Percentiles rank a stretch among this genome's conserved stretches.
These are phyloP conservation scores for Struthio camelus DNA, from an alignment of 2,113 vertebrate genomes.

Conservation along the genomic window DNA sequence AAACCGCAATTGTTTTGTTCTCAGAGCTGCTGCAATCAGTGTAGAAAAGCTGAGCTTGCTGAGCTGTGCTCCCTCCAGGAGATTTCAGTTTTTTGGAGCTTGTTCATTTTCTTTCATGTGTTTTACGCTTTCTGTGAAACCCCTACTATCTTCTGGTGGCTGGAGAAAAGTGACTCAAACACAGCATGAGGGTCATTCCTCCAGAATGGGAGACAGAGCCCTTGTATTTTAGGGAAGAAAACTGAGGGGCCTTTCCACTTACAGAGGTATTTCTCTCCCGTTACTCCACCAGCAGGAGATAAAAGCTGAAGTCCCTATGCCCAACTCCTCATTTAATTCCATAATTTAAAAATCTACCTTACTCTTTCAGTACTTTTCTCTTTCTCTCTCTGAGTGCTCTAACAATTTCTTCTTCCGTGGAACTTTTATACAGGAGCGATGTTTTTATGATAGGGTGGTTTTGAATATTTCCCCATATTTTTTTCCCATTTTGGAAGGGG, in stretches of 20 bases:
- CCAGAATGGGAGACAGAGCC: background rate
- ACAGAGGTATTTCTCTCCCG: background rate
- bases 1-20: accelerated
- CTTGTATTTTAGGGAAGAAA: background rate
- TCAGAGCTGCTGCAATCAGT: background rate
- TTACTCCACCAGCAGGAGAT: background rate
- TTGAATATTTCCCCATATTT: background rate
- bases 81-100: background rate
- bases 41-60: background rate
- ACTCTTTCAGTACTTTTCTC: background rate
- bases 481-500: background rate
- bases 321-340: background rate
- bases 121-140: background rate
- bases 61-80: background rate
- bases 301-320: background rate
- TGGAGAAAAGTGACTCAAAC: background rate
- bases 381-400: background rate
- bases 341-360: background rate
- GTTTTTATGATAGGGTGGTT: background rate
- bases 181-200: background rate
- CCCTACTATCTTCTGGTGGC: background rate
- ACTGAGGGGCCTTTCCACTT: background rate
- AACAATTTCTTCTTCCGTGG: background rate
- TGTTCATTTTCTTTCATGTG: background rate
- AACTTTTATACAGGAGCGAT: background rate